Evolutionary conservation across 2,113 vertebrate genomes (phyloP), one percentile per base, ranked within the genome.

Genomic region (Ptilonorhynchus violaceus): DNA sequence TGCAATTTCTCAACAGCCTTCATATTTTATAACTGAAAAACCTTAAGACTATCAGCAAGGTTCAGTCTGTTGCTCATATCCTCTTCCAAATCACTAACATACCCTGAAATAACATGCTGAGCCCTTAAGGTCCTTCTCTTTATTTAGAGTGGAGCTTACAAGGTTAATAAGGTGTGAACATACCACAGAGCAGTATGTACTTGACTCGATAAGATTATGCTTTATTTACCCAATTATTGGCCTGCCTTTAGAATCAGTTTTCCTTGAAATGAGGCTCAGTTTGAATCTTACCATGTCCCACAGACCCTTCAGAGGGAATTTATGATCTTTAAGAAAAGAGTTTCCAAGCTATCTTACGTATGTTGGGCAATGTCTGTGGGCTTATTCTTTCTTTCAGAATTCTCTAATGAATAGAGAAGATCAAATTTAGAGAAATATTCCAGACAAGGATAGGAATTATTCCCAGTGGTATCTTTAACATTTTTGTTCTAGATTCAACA

Each of bases 401-500:
- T 77, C 92, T 93, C 75, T 81, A 88, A 88, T 60, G 74, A 93
- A 83, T 77, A 60, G 1, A 88, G 67, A 75, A 47, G 44, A 88
- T 53, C 23, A 88, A 91, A 89, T 73, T 53, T 76, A 76, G 49
- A 92, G 63, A 88, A 89, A 62, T 49, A 75, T 82, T 92, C 81
- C 77, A 87, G 59, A 72, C 76, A 73, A 77, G 27, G 85, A 89
- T 13, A 88, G 35, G 53, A 92, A 59, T 77, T 85, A 94, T 83
- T 96, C 94, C 78, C 89, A 84, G 55, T 42, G 76, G 76, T 37
- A 21, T 56, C 69, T 59, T 96, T 87, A 90, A 94, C 66, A 66
- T 79, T 92, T 89, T 41, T 91, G 56, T 84, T 93, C 88, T 49
- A 92, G 89, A 88, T 89, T 85, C 88, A 92, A 90, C 76, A 86